Evolutionary conservation across 2,113 vertebrate genomes (phyloP).

Genomic region (Machaerirhynchus nigripectus): DNA sequence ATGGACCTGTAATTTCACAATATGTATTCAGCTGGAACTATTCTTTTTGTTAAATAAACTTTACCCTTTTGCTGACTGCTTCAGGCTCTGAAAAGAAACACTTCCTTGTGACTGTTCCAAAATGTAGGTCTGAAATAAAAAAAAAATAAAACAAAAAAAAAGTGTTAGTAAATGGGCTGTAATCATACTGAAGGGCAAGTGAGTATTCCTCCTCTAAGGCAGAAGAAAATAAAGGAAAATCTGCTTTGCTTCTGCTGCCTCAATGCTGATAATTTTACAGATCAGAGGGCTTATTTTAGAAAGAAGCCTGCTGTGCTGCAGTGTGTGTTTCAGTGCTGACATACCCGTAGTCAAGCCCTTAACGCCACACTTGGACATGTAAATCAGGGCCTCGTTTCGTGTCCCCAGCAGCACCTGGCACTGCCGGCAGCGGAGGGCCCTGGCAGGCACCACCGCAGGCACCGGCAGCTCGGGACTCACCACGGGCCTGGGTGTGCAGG

Average conservation of each 20-base stretch:
- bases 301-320: background rate
- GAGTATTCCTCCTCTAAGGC: background rate
- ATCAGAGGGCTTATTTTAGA: background rate
- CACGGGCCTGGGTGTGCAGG: rapidly evolving
- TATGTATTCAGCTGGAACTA: constrained; percentile 54
- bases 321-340: background rate
- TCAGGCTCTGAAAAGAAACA: constrained; percentile 4
- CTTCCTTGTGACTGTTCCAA: constrained; percentile 14
- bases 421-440: rapidly evolving
- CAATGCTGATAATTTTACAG: background rate
- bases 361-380: background rate
- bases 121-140: constrained; percentile 30
- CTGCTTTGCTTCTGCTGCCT: background rate
- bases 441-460: background rate
- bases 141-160: background rate
- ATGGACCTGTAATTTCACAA: constrained; percentile 49
- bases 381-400: background rate
- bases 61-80: constrained; percentile 23
- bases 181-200: constrained; percentile 23
- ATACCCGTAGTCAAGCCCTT: background rate
- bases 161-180: background rate
- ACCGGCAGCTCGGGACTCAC: rapidly evolving
- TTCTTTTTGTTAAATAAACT: constrained; percentile 69
- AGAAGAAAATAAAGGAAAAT: background rate
- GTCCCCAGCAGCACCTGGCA: background rate